Evolutionary conservation across 2,888 invertebrate species (phyloP), one percentile per base, ranked within the genome.

Genomic region (Platycheirus albimanus): DNA sequence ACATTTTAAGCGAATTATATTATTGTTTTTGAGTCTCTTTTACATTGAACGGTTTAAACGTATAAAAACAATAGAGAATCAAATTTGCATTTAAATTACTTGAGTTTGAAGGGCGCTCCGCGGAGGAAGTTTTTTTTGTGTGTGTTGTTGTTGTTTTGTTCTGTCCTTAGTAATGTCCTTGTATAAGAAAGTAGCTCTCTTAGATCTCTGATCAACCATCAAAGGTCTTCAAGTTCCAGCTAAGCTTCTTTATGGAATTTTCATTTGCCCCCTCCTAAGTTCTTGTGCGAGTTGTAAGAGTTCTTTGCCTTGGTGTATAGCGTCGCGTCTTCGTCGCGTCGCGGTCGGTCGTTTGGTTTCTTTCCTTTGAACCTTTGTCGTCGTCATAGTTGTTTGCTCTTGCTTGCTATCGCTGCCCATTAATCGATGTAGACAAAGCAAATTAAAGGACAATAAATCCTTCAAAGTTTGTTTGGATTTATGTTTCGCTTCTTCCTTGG

Each of bases 401-500:
- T 71, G 75, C 58, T 49, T 71, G 76, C 77, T 81, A 77, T 81
- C 81, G 71, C 54, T 56, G 17, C 71, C 72, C 64, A 83, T 83
- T 83, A 83, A 83, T 83, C 83, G 83, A 74, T 78, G 83, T 83
- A 78, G 83, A 83, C 78, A 83, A 78, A 74, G 83, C 72, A 78
- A 83, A 83, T 83, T 83, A 83, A 78, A 78, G 83, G 78, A 83
- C 83, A 83, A 83, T 78, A 83, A 83, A 83, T 83, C 78, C 78
- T 78, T 83, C 83, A 74, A 74, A 67, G 78, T 78, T 72, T 77
- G 78, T 69, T 78, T 72, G 74, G 78, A 83, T 78, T 77, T 83
- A 69, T 72, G 69, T 58, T 78, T 49, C 54, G 61, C 30, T 38
- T 58, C n/a, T 24, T 43, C 19, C 45, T 17, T 45, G 49, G 8